Conservation (phyloP, 2,888 invertebrate genomes). For the Silvanus unidentatus region DNA sequence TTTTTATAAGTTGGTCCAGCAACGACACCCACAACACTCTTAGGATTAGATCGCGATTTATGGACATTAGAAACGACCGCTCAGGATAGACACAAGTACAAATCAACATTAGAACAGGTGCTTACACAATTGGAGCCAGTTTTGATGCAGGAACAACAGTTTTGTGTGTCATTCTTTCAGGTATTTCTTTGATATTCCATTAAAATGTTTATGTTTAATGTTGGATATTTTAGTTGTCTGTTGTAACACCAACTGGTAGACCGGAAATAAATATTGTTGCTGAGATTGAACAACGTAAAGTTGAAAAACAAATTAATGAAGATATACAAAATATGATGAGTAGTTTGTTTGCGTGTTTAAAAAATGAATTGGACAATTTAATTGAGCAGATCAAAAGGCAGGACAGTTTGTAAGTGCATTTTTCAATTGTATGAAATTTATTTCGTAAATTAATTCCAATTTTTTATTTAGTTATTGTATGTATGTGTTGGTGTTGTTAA, state of each 20-base stretch:
- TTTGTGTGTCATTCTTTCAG: conserved; percentile 89
- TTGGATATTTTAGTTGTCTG: conserved; percentile 51
- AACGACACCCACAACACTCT: conserved; percentile 41
- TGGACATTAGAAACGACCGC: conserved; percentile 59
- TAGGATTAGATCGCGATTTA: conserved; percentile 59
- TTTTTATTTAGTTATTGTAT: conserved; percentile 72
- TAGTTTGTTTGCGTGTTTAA: conserved; percentile 82
- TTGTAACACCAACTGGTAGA: conserved; percentile 51
- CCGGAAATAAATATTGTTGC: background rate
- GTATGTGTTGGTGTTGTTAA: conserved; percentile 85
- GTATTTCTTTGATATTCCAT: conserved; percentile 21
- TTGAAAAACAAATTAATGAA: conserved; percentile 66
- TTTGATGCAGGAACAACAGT: conserved; percentile 91
- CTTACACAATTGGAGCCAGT: conserved; percentile 84
- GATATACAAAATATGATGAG: conserved; percentile 83
- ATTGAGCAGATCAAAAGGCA: conserved; percentile 80
- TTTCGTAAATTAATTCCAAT: background rate
- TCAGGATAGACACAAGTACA: conserved; percentile 55
- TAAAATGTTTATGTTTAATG: conserved; percentile 56
- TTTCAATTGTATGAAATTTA: background rate
- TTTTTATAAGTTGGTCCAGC: conserved; percentile 26
- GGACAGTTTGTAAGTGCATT: conserved; percentile 75
- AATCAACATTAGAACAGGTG: conserved; percentile 75
- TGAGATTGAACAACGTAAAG: conserved; percentile 48
- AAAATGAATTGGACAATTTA: conserved; percentile 79